Evolutionary conservation across 37 sponge, comb jelly and placozoan genomes (phyloP).

Genomic region (Oscarella lobularis): DNA sequence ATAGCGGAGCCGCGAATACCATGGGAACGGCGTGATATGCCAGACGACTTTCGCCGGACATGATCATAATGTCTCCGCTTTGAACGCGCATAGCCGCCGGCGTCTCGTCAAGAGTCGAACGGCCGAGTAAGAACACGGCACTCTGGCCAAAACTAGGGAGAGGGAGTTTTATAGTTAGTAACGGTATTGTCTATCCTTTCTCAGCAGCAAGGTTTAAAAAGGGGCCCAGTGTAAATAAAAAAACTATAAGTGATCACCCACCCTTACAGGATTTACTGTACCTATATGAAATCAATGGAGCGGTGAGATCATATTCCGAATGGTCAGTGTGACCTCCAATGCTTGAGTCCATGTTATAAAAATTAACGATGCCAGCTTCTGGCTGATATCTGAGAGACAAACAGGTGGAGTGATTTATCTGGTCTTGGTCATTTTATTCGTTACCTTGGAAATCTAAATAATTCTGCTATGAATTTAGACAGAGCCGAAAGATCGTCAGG

Average conservation of each 20-base stretch:
- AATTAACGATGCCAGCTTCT: slow-evolving; percentile 92
- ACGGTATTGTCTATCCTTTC: too few relatives aligned
- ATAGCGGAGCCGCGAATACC: slow-evolving; percentile 18
- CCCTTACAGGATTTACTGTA: too few relatives aligned
- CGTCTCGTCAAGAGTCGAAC: slow-evolving; percentile 28
- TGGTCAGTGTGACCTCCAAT: slow-evolving; percentile 95
- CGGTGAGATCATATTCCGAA: slow-evolving; percentile 77
- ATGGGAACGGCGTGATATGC: slow-evolving; percentile 82
- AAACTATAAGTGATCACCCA: too few relatives aligned
- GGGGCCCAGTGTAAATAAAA: not conserved
- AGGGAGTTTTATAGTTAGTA: too few relatives aligned
- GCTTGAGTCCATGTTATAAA: slow-evolving; percentile 85
- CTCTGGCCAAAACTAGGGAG: slow-evolving; percentile 73
- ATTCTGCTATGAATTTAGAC: slow-evolving; percentile 40
- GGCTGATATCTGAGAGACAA: slow-evolving; percentile 10
- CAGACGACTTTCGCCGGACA: slow-evolving; percentile 63
- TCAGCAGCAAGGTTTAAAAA: not conserved
- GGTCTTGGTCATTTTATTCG: too few relatives aligned
- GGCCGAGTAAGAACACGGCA: slow-evolving; percentile 83
- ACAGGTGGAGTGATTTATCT: too few relatives aligned
- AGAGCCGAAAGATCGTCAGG: slow-evolving; percentile 50
- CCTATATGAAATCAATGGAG: slow-evolving; percentile 93
- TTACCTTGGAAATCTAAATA: slow-evolving; percentile 41
- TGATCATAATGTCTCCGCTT: slow-evolving; percentile 79
- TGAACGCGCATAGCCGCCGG: slow-evolving; percentile 49